These are phyloP conservation scores for Gorsachius magnificus DNA, from an alignment of 2,797 vertebrate species.

Conservation along the genomic window DNA sequence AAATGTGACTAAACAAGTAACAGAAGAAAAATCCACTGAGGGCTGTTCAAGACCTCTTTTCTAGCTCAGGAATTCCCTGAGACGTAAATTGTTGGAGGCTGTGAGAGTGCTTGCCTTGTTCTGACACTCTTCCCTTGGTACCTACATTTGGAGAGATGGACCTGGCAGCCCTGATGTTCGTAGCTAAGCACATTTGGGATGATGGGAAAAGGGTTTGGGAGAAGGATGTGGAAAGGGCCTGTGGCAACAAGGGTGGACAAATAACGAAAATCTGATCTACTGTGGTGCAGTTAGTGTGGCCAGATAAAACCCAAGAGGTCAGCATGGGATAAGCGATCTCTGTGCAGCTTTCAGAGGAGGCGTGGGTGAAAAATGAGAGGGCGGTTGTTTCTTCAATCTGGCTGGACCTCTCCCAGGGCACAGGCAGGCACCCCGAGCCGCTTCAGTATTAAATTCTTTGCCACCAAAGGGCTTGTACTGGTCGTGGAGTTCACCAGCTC, in stretches of 20 bases:
- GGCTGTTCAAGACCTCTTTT: background rate
- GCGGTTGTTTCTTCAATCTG: rapidly evolving
- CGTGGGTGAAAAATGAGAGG: background rate
- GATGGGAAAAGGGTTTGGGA: background rate
- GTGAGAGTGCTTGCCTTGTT: rapidly evolving
- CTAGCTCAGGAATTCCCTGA: background rate
- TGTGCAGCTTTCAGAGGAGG: background rate
- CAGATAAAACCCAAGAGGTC: background rate
- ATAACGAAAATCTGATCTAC: rapidly evolving
- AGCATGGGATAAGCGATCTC: rapidly evolving
- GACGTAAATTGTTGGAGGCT: background rate
- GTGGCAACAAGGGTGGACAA: background rate
- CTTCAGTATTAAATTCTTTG: background rate
- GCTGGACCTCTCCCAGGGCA: background rate
- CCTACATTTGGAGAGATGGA: no score
- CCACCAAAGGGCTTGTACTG: background rate
- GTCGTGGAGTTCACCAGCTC: no score
- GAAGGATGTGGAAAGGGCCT: background rate
- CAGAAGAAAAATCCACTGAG: background rate
- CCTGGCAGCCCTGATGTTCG: background rate
- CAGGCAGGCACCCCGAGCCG: no score
- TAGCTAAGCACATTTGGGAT: no score
- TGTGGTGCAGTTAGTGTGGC: rapidly evolving
- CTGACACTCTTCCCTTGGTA: background rate
- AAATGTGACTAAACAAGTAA: background rate